Evolutionary conservation across 92 coral and sea anemone species (phyloP), one percentile per base, ranked within the genome.

Genomic region (Phenganax marumi): DNA sequence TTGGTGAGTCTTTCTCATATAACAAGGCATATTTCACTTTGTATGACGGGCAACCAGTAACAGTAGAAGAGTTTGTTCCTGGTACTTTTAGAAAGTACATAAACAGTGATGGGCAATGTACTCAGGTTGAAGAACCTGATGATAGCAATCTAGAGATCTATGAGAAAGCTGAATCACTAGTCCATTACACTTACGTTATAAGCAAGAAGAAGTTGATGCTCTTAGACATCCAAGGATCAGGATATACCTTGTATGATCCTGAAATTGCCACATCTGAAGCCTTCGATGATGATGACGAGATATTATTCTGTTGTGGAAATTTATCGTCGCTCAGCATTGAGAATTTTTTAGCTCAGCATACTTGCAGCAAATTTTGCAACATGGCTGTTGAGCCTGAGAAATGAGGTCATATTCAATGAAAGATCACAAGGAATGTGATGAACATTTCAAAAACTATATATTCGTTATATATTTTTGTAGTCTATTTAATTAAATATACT

Each of bases 151-250:
- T 87, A 48, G 85, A 85, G 73, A 62, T 90, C 21, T 87, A 74
- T 85, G 86, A 82, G 23, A 90, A 88, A 79, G 93, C 93, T 65
- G 86, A 88, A 68, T 82, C n/a, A n/a, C n/a, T n/a, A n/a, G n/a
- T n/a, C n/a, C n/a, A n/a, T n/a, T n/a, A n/a, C n/a, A n/a, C n/a
- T n/a, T n/a, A n/a, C n/a, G n/a, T n/a, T n/a, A n/a, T n/a, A n/a
- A n/a, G n/a, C n/a, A n/a, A n/a, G n/a, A n/a, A n/a, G 86, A 65
- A 87, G 57, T 64, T 88, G 61, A 88, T 90, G 91, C 83, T 90
- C n/a, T 65, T 88, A 18, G 91, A 90, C 47, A 85, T 91, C 39
- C 94, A 88, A 57, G 94, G 90, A 60, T 91, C 94, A 74, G 81
- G 87, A 60, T 88, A 91, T 33, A 50, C 83, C 12, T 77, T 86